Conservation (phyloP, 2,113 vertebrate genomes). For the Lanius ludovicianus region DNA sequence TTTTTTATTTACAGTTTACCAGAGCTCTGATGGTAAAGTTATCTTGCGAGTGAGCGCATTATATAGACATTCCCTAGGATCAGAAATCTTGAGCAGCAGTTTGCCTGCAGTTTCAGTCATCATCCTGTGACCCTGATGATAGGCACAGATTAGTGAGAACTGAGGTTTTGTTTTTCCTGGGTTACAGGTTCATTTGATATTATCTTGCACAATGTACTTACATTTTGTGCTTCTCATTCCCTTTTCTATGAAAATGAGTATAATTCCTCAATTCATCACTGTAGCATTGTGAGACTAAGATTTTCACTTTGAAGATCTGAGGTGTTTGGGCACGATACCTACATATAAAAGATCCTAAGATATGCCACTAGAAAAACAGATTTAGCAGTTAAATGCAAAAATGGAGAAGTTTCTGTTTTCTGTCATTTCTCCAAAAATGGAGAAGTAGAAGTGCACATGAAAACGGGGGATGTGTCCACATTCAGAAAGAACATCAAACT, state of each 20-base stretch:
- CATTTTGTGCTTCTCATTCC: background rate
- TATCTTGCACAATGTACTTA: background rate
- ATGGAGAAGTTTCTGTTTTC: background rate
- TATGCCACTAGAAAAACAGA: background rate
- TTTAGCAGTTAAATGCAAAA: background rate
- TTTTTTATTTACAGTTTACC: background rate
- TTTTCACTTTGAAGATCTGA: background rate
- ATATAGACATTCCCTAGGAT: background rate
- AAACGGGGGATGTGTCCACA: background rate
- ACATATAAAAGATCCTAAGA: background rate
- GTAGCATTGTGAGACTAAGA: background rate
- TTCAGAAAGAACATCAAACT: background rate
- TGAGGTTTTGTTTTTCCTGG: background rate
- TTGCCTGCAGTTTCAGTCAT: background rate
- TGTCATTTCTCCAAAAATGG: too few species aligned
- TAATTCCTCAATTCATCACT: background rate
- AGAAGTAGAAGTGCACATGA: background rate
- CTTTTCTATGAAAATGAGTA: background rate
- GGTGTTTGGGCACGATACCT: background rate
- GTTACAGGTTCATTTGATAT: background rate
- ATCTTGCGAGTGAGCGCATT: background rate
- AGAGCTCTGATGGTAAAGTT: background rate
- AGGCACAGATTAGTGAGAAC: background rate
- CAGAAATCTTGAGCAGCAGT: background rate
- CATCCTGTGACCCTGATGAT: background rate